phyloP scores from a whole-genome alignment of 2,797 vertebrate species.

The Mormyrops attenuatus region DNA sequence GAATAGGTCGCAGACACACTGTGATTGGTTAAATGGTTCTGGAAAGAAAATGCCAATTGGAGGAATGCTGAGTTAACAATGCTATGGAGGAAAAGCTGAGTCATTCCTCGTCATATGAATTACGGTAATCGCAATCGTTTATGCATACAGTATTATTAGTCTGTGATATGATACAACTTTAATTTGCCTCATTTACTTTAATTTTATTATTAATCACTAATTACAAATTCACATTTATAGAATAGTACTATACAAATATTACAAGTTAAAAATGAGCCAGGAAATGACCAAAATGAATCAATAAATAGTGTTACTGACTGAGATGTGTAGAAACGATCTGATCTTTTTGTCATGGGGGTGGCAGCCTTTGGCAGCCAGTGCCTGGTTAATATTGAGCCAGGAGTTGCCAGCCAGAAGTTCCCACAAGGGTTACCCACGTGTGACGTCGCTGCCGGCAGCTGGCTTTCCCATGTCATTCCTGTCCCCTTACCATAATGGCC shows the following conservation, averaged over 20 bases:
- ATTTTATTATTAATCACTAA: neutral
- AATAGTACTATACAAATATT: neutral
- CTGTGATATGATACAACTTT: neutral
- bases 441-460: constrained; percentile 2
- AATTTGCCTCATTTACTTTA: neutral
- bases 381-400: neutral
- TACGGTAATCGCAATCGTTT: neutral
- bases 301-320: neutral
- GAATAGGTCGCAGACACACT: neutral
- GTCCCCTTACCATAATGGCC: constrained; percentile 2
- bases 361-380: neutral
- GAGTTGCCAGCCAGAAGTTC: constrained; percentile 22
- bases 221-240: neutral
- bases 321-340: neutral
- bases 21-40: neutral
- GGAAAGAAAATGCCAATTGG: neutral
- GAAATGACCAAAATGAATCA: neutral
- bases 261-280: neutral
- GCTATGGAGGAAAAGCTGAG: neutral
- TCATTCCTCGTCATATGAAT: neutral
- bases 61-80: neutral
- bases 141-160: neutral
- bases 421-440: neutral
- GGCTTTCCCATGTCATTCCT: neutral
- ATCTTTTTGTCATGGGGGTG: neutral